phyloP scores from a whole-genome alignment of 2,797 vertebrate species.

The Bovichtus variegatus region DNA sequence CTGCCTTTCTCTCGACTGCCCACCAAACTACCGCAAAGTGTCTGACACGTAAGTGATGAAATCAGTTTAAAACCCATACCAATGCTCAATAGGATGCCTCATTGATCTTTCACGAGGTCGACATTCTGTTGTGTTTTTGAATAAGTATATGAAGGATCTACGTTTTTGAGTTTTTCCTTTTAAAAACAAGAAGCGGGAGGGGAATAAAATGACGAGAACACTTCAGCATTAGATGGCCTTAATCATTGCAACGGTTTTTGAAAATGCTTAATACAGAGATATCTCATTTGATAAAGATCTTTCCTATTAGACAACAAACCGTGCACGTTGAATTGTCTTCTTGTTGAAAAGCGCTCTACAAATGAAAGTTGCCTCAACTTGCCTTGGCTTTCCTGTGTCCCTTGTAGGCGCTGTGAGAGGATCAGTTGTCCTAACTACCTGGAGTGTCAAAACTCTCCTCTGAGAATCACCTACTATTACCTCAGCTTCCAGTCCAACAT shows the following conservation, averaged over 20 bases:
- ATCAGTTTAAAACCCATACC: neutral
- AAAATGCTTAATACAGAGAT: neutral
- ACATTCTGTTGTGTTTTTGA: neutral
- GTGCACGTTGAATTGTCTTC: neutral
- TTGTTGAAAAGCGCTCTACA: neutral
- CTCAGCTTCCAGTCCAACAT: slow-evolving; percentile 96
- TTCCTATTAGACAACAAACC: neutral
- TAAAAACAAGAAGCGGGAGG: neutral
- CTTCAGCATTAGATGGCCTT: neutral
- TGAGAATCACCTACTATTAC: slow-evolving; percentile 95
- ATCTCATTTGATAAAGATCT: neutral
- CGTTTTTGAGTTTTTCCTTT: neutral
- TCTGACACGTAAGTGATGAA: slow-evolving; percentile 89
- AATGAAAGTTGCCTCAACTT: neutral
- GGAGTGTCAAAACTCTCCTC: slow-evolving; percentile 92
- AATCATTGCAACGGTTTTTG: neutral
- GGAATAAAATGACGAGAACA: neutral
- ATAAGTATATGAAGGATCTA: neutral
- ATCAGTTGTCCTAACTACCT: slow-evolving; percentile 89
- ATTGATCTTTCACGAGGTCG: neutral
- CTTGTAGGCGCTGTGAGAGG: slow-evolving; percentile 92
- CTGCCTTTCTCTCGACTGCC: slow-evolving; percentile 92
- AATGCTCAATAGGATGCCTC: neutral
- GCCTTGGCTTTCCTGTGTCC: neutral
- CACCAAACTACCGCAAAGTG: slow-evolving; percentile 92